Conservation (phyloP, 2,888 invertebrate species). For the Zelleria hepariella region DNA sequence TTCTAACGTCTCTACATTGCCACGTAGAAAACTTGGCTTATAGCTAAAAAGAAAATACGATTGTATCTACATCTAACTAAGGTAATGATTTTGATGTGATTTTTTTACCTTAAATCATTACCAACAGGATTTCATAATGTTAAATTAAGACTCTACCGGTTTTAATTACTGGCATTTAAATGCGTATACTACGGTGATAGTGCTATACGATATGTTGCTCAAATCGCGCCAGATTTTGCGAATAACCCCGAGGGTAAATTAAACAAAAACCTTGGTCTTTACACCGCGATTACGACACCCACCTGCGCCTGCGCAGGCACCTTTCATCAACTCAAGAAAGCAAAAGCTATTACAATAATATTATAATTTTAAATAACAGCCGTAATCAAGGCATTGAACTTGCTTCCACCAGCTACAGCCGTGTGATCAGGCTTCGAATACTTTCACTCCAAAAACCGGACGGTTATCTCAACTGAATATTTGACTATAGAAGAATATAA, state of each 20-base stretch:
- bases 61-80: too few relatives aligned
- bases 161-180: background rate
- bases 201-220: background rate
- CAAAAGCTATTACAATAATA: slow-evolving; percentile 32
- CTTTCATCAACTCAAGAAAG: slow-evolving; percentile 41
- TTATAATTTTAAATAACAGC: slow-evolving; percentile 56
- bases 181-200: too few relatives aligned
- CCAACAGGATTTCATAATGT: too few relatives aligned
- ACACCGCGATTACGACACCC: slow-evolving; percentile 45
- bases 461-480: slow-evolving; percentile 30
- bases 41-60: too few relatives aligned
- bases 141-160: too few relatives aligned
- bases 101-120: too few relatives aligned
- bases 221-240: background rate
- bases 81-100: too few relatives aligned
- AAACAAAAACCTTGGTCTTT: slow-evolving; percentile 17
- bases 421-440: slow-evolving; percentile 46
- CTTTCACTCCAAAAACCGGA: slow-evolving; percentile 50
- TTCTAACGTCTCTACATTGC: too few relatives aligned
- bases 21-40: too few relatives aligned
- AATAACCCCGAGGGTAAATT: background rate
- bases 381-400: slow-evolving; percentile 70
- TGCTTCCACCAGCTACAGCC: slow-evolving; percentile 44
- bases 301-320: slow-evolving; percentile 28
- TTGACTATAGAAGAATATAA: background rate